Base-by-base conservation (phyloP, 2,113 vertebrate genomes). In the Syngnathus typhle region DNA sequence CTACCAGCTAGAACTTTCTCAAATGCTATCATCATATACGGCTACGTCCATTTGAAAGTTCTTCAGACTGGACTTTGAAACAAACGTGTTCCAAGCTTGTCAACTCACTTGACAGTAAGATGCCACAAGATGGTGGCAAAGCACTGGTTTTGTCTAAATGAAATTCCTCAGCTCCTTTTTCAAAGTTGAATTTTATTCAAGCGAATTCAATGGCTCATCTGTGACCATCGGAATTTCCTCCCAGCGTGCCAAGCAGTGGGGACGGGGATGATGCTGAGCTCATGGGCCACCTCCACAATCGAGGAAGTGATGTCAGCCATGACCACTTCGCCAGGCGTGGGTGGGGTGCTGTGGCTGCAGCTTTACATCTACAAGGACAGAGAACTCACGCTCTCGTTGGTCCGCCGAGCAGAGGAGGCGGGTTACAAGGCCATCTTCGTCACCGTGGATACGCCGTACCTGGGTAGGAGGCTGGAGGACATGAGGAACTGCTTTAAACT, bases 231-330 rank as follows among this genome's bases (percentile, higher is more conserved):
- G 10, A 27, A n/a, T 72, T 18, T 76, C 36, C 72, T 62, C 63
- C 54, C 84, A 99, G 97, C 95, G 56, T 98, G 95, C 82, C 75
- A 67, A 21, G 86, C 92, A 0, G 7, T 87, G 75, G 94, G 91
- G 4, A 96, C 92, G 0, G 96, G 94, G 6, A 98, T 99, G 96
- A 96, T 97, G 95, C 87, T 98, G 81, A 98, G 97, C 61, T 95
- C 96, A 61, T 99, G 95, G 95, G 93, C 96, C 37, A 99, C 96
- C 3, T 94, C 94, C 5, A 94, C 93, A 1, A 93, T 98, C 3
- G 96, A 99, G 85, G 95, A 99, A 84, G 95, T 98, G 64, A 87
- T 79, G 77, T 84, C 81, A 65, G 80, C 81, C 0, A 80, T 80
- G 78, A 80, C 65, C 1, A 3, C 54, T 1, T 70, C 81, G 2